Conservation (phyloP, 2,113 vertebrate species). For the Antigone vipio region DNA sequence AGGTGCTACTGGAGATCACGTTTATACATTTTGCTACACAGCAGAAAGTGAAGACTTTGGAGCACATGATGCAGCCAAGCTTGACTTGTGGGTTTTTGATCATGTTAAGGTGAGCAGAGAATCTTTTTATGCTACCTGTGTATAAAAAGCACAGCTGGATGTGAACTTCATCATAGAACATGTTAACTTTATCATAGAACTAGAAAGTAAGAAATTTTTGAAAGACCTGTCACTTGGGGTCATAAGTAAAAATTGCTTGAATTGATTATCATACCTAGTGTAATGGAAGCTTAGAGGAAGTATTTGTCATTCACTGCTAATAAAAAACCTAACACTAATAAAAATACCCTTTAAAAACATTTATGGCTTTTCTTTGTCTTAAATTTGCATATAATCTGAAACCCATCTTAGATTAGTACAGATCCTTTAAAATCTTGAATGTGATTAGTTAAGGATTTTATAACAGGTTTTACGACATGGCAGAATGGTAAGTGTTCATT, state of each 20-base stretch:
- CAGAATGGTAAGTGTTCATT: background rate
- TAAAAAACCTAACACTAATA: background rate
- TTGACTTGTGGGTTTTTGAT: constrained; percentile 94
- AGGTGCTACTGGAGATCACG: constrained; percentile 90
- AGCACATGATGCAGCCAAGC: constrained; percentile 84
- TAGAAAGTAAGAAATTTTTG: background rate
- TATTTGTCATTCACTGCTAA: background rate
- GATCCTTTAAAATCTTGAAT: background rate
- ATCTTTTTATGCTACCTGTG: background rate
- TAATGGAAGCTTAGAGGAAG: background rate
- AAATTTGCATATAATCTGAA: background rate
- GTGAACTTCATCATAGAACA: background rate
- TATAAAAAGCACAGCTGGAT: background rate
- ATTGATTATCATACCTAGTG: background rate
- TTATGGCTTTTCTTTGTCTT: background rate
- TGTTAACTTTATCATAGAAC: background rate
- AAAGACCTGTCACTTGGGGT: background rate
- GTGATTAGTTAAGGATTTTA: background rate
- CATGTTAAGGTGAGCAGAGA: constrained; percentile 84
- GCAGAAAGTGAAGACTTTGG: constrained; percentile 90
- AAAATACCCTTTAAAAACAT: background rate
- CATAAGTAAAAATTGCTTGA: background rate
- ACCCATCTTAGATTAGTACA: background rate
- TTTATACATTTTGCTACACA: constrained; percentile 84
- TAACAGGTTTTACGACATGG: background rate